phyloP scores from a whole-genome alignment of 2,888 invertebrate species.

The Eubasilissa splendida region DNA sequence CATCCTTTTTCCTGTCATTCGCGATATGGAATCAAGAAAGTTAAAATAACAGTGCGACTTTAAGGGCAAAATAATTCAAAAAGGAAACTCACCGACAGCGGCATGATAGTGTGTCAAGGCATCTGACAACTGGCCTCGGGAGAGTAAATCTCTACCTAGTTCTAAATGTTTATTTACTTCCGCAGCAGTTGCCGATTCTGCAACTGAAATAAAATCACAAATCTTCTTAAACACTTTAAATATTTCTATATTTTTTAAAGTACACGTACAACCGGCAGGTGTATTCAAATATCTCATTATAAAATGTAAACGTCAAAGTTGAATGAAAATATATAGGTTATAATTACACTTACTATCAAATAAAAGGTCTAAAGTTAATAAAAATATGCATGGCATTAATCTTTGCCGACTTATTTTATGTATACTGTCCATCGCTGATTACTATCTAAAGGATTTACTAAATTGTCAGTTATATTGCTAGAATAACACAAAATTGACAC shows the following conservation, averaged over 20 bases:
- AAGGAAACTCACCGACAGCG: slow-evolving; percentile 83
- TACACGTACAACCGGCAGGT: slow-evolving; percentile 60
- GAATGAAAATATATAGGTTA: slow-evolving; percentile 51
- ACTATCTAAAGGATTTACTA: slow-evolving; percentile 61
- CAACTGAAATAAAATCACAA: slow-evolving; percentile 69
- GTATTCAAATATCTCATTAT: slow-evolving; percentile 39
- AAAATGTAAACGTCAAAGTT: slow-evolving; percentile 40
- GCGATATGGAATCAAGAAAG: too few species aligned
- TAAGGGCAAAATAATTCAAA: background rate
- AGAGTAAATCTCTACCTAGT: slow-evolving; percentile 92
- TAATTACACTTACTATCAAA: slow-evolving; percentile 75
- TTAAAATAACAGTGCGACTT: background rate
- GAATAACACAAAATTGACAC: slow-evolving; percentile 61
- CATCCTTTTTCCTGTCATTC: too few species aligned
- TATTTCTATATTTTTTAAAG: slow-evolving; percentile 60
- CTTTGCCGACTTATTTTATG: slow-evolving; percentile 75
- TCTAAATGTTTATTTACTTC: slow-evolving; percentile 96
- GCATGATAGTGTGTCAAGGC: slow-evolving; percentile 98
- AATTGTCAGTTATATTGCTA: slow-evolving; percentile 41
- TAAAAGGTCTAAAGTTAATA: slow-evolving; percentile 79
- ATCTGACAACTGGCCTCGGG: slow-evolving; percentile 94
- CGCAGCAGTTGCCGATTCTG: slow-evolving; percentile 78
- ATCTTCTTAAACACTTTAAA: slow-evolving; percentile 60
- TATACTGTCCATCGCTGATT: slow-evolving; percentile 71
- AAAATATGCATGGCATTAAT: slow-evolving; percentile 77